Base-by-base conservation (phyloP, 2,797 vertebrate genomes). In the Gobio occitaniae region DNA sequence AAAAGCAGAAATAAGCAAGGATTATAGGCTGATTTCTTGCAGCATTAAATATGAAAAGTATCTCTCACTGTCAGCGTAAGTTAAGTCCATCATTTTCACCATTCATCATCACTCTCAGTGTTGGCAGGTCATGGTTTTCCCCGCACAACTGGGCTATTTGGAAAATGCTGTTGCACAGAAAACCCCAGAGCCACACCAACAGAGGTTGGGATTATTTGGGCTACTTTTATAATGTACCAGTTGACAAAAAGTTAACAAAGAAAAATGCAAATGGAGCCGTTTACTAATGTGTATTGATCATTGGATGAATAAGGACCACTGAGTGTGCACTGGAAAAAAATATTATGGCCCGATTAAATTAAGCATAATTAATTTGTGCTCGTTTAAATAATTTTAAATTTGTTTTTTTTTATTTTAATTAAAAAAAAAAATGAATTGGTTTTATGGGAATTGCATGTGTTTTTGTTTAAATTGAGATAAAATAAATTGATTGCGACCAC, bases 1-100 rank as follows among this genome's bases (percentile, higher is more conserved):
- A 36, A 11, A 44, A n/a, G 19, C 16, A 16, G 1, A 29, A 52
- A 65, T 50, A 83, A 83, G 52, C 47, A 21, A 65, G 59, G 77
- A 78, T 78, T 78, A 78, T 17, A 65, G 41, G 32, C n/a, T 47
- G n/a, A 78, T 47, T 63, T n/a, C 41, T 47, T 65, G 76, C 38
- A 3, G 10, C 16, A 32, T 47, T 29, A 65, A 78, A 65, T 65
- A 47, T 48, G 59, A 78, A 78, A 48, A 47, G 59, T 78, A 65
- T 78, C 77, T 78, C 41, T 21, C 16, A 65, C 17, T 78, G 25
- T 6, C 41, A 78, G 41, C 32, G 52, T n/a, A 36, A 38, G 19
- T 76, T 76, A 76, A 76, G 63, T 38, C 19, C 50, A 41, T 56
- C 10, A 38, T 25, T 44, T 25, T 10, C 38, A 16, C 6, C 54